Evolutionary conservation across 2,888 invertebrate genomes (phyloP), one percentile per base, ranked within the genome.

Genomic region (Acheta domesticus): DNA sequence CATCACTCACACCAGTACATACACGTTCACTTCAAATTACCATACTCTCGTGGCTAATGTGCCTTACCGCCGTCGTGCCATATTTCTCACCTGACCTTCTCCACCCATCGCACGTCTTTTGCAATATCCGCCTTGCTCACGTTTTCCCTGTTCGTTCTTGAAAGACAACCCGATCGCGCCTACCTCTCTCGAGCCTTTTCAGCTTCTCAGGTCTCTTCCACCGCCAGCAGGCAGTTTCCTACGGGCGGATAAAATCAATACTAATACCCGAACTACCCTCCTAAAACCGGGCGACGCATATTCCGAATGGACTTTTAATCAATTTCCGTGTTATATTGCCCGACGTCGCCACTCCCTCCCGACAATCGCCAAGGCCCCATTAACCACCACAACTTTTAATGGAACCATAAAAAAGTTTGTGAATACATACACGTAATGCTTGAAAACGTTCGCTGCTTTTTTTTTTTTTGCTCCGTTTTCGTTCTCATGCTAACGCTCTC

Each of bases 261-360:
- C 62, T 62, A 62, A 62, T 62, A n/a, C 62, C 62, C 62, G 62
- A 14, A 62, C 62, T n/a, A 62, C 62, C 62, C 62, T n/a, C 14
- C n/a, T 62, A n/a, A 62, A 62, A 62, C 14, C 62, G 62, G 62
- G 62, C 62, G 14, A 62, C 62, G 62, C 62, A 62, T 62, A 62
- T 62, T 62, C 62, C 62, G 62, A 62, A 62, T 62, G 62, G 62
- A 62, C 62, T 62, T 62, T 62, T 62, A 62, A 62, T 62, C 62
- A 62, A 62, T 62, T 62, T 62, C 62, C 62, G 62, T 19, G 16
- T 62, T 62, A 14, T n/a, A 14, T n/a, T n/a, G 16, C n/a, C n/a
- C 62, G 16, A 62, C 62, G 16, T 62, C 62, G 14, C 14, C 62
- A 14, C 16, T 62, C 62, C 14, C 62, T n/a, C n/a, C 62, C n/a